These are phyloP conservation scores for Sarcoramphus papa DNA, from an alignment of 2,797 vertebrate species.

Conservation along the genomic window DNA sequence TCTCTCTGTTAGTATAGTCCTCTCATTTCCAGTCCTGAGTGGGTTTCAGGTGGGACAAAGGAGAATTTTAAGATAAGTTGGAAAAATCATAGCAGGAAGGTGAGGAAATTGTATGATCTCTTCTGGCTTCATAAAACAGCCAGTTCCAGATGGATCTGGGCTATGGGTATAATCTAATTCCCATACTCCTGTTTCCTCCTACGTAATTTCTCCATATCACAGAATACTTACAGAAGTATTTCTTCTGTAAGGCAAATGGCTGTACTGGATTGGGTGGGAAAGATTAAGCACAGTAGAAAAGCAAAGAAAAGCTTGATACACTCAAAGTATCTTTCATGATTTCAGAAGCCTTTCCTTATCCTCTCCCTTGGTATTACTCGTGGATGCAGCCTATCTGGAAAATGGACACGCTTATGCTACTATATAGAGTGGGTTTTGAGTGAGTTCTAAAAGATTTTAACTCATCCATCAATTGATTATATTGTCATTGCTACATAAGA, in stretches of 20 bases:
- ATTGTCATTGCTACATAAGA: conserved; percentile 39
- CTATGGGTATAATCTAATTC: neutral
- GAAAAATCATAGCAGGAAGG: neutral
- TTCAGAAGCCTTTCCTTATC: neutral
- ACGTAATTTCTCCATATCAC: neutral
- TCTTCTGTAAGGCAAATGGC: neutral
- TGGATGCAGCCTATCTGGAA: conserved; percentile 25
- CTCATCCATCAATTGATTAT: conserved; percentile 58
- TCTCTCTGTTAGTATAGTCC: neutral
- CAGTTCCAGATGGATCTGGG: neutral
- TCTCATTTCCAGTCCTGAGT: neutral
- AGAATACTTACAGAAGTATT: neutral
- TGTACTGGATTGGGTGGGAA: neutral
- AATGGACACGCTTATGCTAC: neutral
- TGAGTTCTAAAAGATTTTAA: conserved; percentile 55
- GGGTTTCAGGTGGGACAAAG: neutral
- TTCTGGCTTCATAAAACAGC: neutral
- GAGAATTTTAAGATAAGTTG: neutral
- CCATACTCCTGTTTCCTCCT: neutral
- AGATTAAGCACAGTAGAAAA: neutral
- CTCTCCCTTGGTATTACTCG: neutral
- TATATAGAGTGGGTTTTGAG: conserved; percentile 13
- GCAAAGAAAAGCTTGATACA: neutral
- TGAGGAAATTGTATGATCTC: neutral
- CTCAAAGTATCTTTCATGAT: conserved; percentile 3